Evolutionary conservation across 2,113 vertebrate genomes (phyloP).

Genomic region (Pollimyrus isidori): DNA sequence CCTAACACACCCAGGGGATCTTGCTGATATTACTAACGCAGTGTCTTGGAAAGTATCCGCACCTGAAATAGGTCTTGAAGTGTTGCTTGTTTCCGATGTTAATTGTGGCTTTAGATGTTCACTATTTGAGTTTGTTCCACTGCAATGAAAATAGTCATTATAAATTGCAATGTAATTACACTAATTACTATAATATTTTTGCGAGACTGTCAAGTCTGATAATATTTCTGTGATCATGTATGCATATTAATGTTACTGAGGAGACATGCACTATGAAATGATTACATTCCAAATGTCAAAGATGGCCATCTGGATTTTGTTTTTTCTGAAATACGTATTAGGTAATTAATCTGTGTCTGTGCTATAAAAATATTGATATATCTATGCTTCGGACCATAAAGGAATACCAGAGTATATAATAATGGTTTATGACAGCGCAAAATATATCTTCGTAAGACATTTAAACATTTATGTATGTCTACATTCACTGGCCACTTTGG

Average conservation of each 20-base stretch:
- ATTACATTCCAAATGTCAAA: not conserved
- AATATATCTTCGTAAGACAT: not conserved
- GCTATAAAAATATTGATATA: not conserved
- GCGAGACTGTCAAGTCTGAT: not conserved
- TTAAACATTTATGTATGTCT: not conserved
- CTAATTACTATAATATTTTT: not conserved
- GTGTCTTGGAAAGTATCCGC: not conserved
- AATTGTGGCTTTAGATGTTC: not conserved
- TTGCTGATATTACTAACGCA: not conserved
- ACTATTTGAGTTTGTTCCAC: not conserved
- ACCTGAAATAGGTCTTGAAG: not conserved
- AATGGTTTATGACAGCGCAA: not conserved
- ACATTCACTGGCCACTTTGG: not conserved
- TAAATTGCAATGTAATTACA: not conserved
- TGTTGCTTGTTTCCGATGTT: not conserved
- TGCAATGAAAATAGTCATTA: not conserved
- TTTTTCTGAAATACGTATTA: not conserved
- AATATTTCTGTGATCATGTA: not conserved
- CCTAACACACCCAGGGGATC: not conserved
- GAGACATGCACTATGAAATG: not conserved
- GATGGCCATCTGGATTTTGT: not conserved
- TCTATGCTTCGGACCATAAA: not conserved
- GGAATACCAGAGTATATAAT: not conserved
- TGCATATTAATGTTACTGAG: not conserved
- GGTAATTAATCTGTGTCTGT: not conserved